Base-by-base conservation (phyloP, 2,888 invertebrate species). In the Trachelus iudaicus region DNA sequence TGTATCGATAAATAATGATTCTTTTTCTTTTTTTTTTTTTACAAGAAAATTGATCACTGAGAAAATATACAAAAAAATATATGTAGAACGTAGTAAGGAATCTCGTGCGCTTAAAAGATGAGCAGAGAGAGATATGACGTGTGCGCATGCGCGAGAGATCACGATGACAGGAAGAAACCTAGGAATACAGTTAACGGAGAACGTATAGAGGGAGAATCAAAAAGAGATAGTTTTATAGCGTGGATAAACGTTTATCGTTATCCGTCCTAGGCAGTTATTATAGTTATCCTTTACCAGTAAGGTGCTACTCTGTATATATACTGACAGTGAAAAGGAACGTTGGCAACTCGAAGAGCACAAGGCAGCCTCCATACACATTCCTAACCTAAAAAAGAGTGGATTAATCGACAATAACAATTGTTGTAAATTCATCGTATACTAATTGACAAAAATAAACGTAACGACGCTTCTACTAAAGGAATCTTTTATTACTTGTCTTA, bases 401-500 rank as follows among this genome's bases (percentile, higher is more conserved):
- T 33, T 71, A 31, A 71, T 33, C 13, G 71, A 71, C 71, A 11
- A 71, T 71, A 73, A 76, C 75, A 35, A 40, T 73, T 68, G 68
- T 76, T 78, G 76, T 78, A 78, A 73, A 78, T 75, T 75, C 71
- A 34, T 71, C 34, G 71, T 77, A 33, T 68, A 76, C 75, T 76
- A 78, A 78, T 78, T 76, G n/a, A 75, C 56, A 69, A 37, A 76
- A 87, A 87, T 85, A 86, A 87, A 84, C 77, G 80, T 83, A 83
- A 85, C 80, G 79, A 83, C 80, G 83, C 85, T 84, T 86, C 81
- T 82, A 85, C 83, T 83, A 82, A 69, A 23, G 33, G 69, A 34
- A 35, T 80, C n/a, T 79, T 79, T 13, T 81, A 56, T 56, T 56
- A 56, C 15, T 56, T 23, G 56, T 56, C 56, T 56, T 56, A 56